These are phyloP conservation scores for Myxocyprinus asiaticus DNA, from an alignment of 2,113 vertebrate species.

Conservation along the genomic window DNA sequence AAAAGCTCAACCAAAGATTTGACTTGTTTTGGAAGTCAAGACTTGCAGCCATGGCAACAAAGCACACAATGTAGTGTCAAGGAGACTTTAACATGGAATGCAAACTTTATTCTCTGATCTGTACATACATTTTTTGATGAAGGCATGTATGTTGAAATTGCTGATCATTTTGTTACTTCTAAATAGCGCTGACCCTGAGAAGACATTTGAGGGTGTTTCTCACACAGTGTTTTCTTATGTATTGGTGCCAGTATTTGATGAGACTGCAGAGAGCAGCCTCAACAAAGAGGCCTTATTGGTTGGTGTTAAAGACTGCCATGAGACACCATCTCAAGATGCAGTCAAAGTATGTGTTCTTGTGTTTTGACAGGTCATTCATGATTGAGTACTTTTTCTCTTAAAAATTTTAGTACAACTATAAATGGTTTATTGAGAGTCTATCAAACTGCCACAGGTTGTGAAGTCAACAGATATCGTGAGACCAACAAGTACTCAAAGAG, in stretches of 20 bases:
- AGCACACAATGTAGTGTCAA: background rate
- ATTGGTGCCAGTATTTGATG: slow-evolving; percentile 39
- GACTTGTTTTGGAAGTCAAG: background rate
- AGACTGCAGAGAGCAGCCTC: background rate
- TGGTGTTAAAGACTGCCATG: background rate
- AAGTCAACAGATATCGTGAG: background rate
- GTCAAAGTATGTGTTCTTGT: background rate
- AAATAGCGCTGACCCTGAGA: slow-evolving; percentile 19
- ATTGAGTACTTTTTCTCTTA: background rate
- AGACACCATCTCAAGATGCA: background rate
- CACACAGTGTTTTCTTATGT: slow-evolving; percentile 28
- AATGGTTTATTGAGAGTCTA: background rate
- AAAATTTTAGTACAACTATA: background rate
- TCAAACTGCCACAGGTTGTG: slow-evolving; percentile 3
- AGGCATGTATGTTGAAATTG: background rate
- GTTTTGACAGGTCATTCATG: background rate
- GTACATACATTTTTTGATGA: background rate
- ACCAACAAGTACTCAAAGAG: background rate
- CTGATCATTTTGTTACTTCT: background rate
- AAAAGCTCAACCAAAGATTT: background rate
- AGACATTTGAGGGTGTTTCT: slow-evolving; percentile 1
- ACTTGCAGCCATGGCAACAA: background rate
- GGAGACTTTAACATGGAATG: slow-evolving; percentile 11
- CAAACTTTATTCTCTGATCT: background rate
- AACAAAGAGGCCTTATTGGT: background rate